Evolutionary conservation across 2,888 invertebrate species (phyloP).

Genomic region (Odontomyia ornata): DNA sequence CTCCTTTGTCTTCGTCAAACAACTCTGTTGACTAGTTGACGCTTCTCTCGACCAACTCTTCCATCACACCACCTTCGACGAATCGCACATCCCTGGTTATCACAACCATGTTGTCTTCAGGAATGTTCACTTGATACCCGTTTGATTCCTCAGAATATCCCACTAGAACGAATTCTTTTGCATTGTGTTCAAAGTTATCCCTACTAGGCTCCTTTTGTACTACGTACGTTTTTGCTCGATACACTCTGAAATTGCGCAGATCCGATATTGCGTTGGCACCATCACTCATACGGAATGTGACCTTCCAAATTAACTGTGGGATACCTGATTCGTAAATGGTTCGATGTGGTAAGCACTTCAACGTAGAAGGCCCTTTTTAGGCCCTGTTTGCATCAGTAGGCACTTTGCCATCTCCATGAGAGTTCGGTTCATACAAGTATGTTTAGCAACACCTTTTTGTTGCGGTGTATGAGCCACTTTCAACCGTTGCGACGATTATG

Average conservation of each 20-base stretch:
- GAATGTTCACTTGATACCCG: constrained; percentile 52
- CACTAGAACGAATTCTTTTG: constrained; percentile 52
- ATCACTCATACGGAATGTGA: too few species aligned
- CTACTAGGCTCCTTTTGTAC: constrained; percentile 45
- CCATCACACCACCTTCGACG: background rate
- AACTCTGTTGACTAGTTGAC: background rate
- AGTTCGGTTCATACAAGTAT: too few species aligned
- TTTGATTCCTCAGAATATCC: constrained; percentile 53
- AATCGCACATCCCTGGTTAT: constrained; percentile 11
- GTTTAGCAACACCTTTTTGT: too few species aligned
- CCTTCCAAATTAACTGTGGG: too few species aligned
- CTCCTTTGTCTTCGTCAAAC: background rate
- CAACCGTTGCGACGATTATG: too few species aligned
- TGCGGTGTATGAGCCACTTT: too few species aligned
- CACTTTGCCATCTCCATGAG: too few species aligned
- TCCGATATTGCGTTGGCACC: too few species aligned
- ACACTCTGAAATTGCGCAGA: background rate
- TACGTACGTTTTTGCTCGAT: constrained; percentile 40
- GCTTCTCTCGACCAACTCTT: background rate
- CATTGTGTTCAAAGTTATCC: constrained; percentile 53
- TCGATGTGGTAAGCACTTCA: too few species aligned
- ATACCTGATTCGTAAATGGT: too few species aligned
- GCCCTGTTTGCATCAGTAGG: too few species aligned
- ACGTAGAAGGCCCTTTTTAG: too few species aligned
- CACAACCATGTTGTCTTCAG: constrained; percentile 25